These are phyloP conservation scores for Sebastes steindachneri DNA, from an alignment of 2,797 vertebrate species.

Conservation along the genomic window DNA sequence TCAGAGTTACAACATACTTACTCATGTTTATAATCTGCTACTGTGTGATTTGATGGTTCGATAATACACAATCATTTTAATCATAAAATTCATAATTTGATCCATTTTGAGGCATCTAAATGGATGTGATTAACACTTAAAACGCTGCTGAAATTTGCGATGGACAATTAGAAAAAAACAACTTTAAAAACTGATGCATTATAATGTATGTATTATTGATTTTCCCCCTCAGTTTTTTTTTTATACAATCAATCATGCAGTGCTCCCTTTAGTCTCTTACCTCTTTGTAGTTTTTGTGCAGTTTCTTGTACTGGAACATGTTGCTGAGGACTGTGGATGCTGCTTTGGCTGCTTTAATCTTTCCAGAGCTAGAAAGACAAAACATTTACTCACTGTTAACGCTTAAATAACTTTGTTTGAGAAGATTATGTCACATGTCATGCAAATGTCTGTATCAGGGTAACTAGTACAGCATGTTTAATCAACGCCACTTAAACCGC, in stretches of 20 bases:
- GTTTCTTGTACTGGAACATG: conserved; percentile 96
- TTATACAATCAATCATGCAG: not conserved
- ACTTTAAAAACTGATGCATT: not conserved
- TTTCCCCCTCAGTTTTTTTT: not conserved
- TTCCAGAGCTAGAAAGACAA: conserved; percentile 74
- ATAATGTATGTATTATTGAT: not conserved
- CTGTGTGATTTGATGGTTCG: not conserved
- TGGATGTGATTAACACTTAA: not conserved
- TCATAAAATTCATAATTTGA: not conserved
- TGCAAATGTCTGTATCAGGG: not conserved
- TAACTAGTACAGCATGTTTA: not conserved
- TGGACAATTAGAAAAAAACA: not conserved
- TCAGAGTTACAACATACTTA: not conserved
- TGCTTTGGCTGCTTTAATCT: conserved; percentile 84
- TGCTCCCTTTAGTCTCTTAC: conserved; percentile 67
- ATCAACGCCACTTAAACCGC: not conserved
- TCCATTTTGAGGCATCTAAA: not conserved
- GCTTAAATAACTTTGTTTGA: not conserved
- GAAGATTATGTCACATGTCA: not conserved
- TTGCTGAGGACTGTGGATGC: conserved; percentile 92
- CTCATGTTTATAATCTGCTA: not conserved
- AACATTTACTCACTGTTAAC: conserved; percentile 20
- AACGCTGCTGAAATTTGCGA: not conserved
- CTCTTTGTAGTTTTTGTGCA: conserved; percentile 88
- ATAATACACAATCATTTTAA: not conserved